Conservation (phyloP, 2,113 vertebrate genomes). For the Toxotes chatareus region DNA sequence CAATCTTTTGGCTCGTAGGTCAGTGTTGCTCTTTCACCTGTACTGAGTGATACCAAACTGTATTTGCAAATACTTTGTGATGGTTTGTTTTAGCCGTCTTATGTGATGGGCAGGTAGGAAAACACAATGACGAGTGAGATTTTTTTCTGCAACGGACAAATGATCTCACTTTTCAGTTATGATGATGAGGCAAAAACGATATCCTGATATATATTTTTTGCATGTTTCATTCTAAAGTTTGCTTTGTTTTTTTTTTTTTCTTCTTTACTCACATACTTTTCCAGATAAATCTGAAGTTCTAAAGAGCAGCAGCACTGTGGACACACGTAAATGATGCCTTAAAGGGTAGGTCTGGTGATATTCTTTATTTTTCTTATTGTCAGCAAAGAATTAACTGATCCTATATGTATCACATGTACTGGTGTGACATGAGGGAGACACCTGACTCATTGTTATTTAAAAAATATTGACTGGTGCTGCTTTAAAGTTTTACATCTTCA, state of each 20-base stretch:
- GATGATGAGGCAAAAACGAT: not conserved
- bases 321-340: not conserved
- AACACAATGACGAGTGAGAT: not conserved
- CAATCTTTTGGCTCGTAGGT: constrained; percentile 77
- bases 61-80: constrained; percentile 21
- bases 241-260: too few relatives aligned
- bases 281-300: not conserved
- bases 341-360: not conserved
- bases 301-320: not conserved
- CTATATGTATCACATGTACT: not conserved
- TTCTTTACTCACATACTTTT: not conserved
- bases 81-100: not conserved
- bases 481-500: not conserved
- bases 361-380: not conserved
- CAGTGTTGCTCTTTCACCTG: constrained; percentile 11
- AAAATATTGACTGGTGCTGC: not conserved
- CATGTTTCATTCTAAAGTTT: not conserved
- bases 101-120: not conserved
- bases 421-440: too few relatives aligned
- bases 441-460: not conserved
- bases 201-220: not conserved
- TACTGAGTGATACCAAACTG: not conserved
- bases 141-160: not conserved
- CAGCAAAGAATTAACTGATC: not conserved
- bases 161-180: not conserved